phyloP scores from a whole-genome alignment of 2,113 vertebrate genomes.

The Aptenodytes patagonicus region DNA sequence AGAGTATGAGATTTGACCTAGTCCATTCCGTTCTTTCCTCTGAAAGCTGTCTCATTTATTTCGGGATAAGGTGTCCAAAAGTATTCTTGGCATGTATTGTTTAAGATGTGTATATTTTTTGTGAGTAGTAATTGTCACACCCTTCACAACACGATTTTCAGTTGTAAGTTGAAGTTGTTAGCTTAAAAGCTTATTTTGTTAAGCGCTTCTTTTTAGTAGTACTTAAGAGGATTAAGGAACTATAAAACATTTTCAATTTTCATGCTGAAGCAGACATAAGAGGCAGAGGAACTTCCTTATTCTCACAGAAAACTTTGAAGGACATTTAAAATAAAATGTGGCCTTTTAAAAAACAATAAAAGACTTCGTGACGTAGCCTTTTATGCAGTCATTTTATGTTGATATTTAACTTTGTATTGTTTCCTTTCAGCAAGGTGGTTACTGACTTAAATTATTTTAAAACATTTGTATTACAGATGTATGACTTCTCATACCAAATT shows the following conservation, averaged over 20 bases:
- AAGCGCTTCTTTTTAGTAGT: not conserved
- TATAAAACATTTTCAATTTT: not conserved
- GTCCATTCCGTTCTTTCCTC: not conserved
- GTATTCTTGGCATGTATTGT: not conserved
- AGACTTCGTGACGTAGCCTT: not conserved
- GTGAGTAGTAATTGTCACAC: not conserved
- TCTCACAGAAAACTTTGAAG: not conserved
- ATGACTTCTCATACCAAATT: not conserved
- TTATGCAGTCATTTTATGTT: not conserved
- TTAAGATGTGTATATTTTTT: not conserved
- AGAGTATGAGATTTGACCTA: not conserved
- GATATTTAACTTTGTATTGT: not conserved
- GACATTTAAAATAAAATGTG: not conserved
- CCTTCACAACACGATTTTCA: not conserved
- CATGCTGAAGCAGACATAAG: not conserved
- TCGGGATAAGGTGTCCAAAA: not conserved
- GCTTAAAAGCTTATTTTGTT: not conserved
- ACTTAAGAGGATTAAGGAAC: not conserved
- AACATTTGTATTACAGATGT: not conserved
- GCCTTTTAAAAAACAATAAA: not conserved
- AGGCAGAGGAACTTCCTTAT: not conserved
- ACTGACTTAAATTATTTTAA: not conserved
- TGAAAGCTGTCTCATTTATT: not conserved
- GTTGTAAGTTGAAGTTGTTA: not conserved
- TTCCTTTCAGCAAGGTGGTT: not conserved